Percentiles rank a stretch among this genome's conserved stretches.
Evolutionary conservation across 1,140 invertebrate species (phyloP).

Genomic region (Potamilus streckersoni): DNA sequence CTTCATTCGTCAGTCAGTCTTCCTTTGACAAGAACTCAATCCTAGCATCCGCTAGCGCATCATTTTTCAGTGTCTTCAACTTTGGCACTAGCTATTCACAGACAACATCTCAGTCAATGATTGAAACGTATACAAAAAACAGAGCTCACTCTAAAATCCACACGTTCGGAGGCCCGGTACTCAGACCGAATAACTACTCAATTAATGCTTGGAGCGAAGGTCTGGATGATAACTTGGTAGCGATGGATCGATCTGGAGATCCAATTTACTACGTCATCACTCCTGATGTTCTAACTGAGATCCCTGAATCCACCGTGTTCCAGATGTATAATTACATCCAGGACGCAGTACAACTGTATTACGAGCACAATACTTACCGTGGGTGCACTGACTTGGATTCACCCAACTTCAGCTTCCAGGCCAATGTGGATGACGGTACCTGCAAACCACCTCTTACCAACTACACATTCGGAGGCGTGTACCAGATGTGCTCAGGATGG

Average conservation of each 20-base stretch:
- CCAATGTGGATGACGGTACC: constrained; percentile 43
- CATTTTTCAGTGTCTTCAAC: constrained; percentile 25
- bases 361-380: constrained; percentile 39
- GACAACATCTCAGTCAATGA: constrained; percentile 1
- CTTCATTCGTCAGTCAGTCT: constrained; percentile 13
- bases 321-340: constrained; percentile 22
- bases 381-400: constrained; percentile 44
- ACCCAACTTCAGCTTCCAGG: constrained; percentile 43
- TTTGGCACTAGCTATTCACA: constrained; percentile 7
- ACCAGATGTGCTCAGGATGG: constrained; percentile 39
- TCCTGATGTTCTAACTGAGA: constrained; percentile 41
- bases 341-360: constrained; percentile 38
- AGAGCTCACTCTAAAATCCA: constrained; percentile 29
- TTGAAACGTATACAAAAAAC: constrained; percentile 15
- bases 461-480: constrained; percentile 48
- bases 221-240: constrained; percentile 43
- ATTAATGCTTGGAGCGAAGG: constrained; percentile 39
- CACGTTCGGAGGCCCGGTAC: constrained; percentile 38
- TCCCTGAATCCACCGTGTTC: constrained; percentile 29
- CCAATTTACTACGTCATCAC: constrained; percentile 52
- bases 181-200: constrained; percentile 35
- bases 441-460: constrained; percentile 33
- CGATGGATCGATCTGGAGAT: constrained; percentile 51
- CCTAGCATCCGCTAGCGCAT: constrained; percentile 26
- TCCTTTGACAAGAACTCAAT: constrained; percentile 4